Base-by-base conservation (phyloP, 1,140 invertebrate genomes). In the Stegodyphus mimosarum region DNA sequence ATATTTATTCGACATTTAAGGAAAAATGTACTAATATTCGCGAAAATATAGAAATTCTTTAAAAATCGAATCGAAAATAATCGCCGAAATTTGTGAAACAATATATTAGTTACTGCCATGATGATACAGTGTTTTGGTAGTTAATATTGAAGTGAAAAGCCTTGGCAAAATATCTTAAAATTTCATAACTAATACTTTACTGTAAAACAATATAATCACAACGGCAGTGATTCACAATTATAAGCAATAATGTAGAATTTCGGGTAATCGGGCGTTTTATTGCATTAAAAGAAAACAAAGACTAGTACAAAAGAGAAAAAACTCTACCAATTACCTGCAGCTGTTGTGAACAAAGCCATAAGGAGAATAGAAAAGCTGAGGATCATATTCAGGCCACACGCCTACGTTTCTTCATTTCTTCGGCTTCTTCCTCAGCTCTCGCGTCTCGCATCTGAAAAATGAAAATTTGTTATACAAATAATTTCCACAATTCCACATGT, bases 271-370 rank as follows among this genome's bases (percentile, higher is more conserved):
- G 55, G 55, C 15, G 15, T 11, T 11, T 15, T 15, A 11, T 11
- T 60, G 5, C 15, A 60, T 11, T 11, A 11, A 60, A 60, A 15
- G 55, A 15, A 11, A 11, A 11, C 55, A 9, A 60, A 60, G 5
- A 15, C 1, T 11, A 15, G 15, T 9, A 11, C 1, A 9, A 11
- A 15, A 11, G 15, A 11, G 2, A 9, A 48, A 33, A 9, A 60
- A n/a, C n/a, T n/a, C n/a, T n/a, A n/a, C n/a, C n/a, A n/a, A n/a
- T 49, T 52, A 76, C 81, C 81, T 84, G 81, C 73, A 84, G 81
- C 81, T 17, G 81, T 69, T 17, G 81, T 76, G 81, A 84, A 52
- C 7, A 84, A 60, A 15, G 81, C 73, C 81, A 76, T 75, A 63
- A 84, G 63, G 48, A 84, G 33, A 50, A 81, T n/a, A 15, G 51